Conservation (phyloP, 53 echinoderm and acorn worm species). For the Apostichopus leukothele region DNA sequence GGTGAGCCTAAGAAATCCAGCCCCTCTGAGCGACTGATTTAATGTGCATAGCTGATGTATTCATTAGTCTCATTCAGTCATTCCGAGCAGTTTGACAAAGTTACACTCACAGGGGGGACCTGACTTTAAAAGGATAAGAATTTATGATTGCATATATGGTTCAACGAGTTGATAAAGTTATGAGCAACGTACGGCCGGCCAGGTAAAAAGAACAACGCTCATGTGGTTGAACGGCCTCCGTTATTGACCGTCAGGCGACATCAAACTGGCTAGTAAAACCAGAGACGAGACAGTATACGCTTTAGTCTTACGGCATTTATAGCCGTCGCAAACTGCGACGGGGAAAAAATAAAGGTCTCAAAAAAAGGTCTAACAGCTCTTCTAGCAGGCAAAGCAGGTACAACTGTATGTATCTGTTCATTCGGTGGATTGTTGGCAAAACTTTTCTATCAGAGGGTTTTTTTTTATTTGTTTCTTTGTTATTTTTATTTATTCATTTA, state of each 20-base stretch:
- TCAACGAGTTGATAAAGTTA: slow-evolving; percentile 29
- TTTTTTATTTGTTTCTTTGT: no score
- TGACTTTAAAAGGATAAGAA: slow-evolving; percentile 25
- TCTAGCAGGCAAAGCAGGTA: no score
- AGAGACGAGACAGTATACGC: slow-evolving; percentile 26
- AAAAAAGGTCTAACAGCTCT: no score
- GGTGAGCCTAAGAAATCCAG: not conserved
- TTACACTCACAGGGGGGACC: slow-evolving; percentile 16
- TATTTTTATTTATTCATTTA: no score
- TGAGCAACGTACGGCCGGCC: not conserved
- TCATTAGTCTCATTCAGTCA: slow-evolving; percentile 29
- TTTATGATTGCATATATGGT: slow-evolving; percentile 14
- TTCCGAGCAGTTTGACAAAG: slow-evolving; percentile 20
- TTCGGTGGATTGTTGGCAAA: no score
- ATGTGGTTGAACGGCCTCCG: not conserved
- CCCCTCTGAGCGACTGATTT: slow-evolving; percentile 11
- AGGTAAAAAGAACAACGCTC: not conserved
- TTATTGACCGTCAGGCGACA: slow-evolving; percentile 42
- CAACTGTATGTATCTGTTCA: no score
- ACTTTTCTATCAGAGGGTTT: no score
- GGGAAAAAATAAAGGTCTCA: no score
- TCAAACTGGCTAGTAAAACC: slow-evolving; percentile 31
- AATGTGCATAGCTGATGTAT: slow-evolving; percentile 32
- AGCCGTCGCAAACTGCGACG: not conserved
- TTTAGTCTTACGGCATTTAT: slow-evolving; percentile 22